These are phyloP conservation scores for Falco naumanni DNA, from an alignment of 2,797 vertebrate species.

Conservation along the genomic window DNA sequence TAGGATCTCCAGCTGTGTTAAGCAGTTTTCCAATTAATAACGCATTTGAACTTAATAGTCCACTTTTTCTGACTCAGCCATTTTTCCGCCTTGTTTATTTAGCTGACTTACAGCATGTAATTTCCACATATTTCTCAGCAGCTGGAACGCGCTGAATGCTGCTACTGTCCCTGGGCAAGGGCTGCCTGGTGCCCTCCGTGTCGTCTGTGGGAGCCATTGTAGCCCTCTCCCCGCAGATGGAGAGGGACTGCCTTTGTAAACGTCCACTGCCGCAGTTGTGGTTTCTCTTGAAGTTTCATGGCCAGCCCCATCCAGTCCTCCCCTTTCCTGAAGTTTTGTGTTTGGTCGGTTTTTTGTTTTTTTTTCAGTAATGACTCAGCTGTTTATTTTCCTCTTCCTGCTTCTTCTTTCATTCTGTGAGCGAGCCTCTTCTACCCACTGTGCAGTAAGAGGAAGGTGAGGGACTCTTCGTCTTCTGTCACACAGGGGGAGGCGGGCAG, in stretches of 20 bases:
- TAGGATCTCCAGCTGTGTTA: conserved; percentile 37
- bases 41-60: not conserved
- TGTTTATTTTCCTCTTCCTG: conserved; percentile 30
- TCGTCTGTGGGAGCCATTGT: not conserved
- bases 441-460: not conserved
- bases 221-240: not conserved
- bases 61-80: conserved; percentile 40
- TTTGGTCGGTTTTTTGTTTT: no score
- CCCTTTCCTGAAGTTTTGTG: not conserved
- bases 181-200: not conserved
- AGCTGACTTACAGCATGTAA: conserved; percentile 28
- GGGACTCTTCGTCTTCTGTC: not conserved
- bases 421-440: not conserved
- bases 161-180: conserved; percentile 29
- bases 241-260: not conserved
- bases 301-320: not conserved
- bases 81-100: conserved; percentile 38
- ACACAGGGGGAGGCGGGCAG: not conserved
- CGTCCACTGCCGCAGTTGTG: not conserved
- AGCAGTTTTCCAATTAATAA: conserved; percentile 54
- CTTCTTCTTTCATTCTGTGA: not conserved
- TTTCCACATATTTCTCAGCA: conserved; percentile 47
- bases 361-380: not conserved
- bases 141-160: conserved; percentile 45
- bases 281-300: not conserved